Evolutionary conservation across 2,888 invertebrate genomes (phyloP).

Genomic region (Papilio protenor): DNA sequence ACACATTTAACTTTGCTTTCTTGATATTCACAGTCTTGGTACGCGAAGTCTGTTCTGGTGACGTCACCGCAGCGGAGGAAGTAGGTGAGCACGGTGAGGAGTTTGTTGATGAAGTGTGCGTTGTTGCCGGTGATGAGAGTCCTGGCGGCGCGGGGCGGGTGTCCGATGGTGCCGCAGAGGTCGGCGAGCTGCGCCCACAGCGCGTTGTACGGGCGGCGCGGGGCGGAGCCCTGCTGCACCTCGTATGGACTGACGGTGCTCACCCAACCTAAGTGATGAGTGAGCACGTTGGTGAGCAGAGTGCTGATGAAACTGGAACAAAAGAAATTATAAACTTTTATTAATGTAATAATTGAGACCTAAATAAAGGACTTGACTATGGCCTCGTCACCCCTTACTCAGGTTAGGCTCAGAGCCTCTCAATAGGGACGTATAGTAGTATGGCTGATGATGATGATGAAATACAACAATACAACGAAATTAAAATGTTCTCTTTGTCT

Average conservation of each 20-base stretch:
- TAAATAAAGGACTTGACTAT: not conserved
- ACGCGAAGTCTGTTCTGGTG: conserved; percentile 76
- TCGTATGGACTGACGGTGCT: conserved; percentile 87
- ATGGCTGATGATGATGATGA: too few relatives aligned
- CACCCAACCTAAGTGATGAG: conserved; percentile 96
- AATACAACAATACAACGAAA: too few relatives aligned
- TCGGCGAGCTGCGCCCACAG: conserved; percentile 95
- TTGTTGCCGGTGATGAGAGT: conserved; percentile 91
- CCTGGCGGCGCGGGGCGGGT: conserved; percentile 89
- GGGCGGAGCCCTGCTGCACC: conserved; percentile 48
- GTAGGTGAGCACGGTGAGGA: conserved; percentile 92
- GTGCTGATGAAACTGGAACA: conserved; percentile 94
- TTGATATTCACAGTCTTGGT: conserved; percentile 64
- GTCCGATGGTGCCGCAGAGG: conserved; percentile 93
- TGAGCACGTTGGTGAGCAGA: conserved; percentile 93
- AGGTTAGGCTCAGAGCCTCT: too few relatives aligned
- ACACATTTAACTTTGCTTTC: conserved; percentile 68
- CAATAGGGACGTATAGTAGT: too few relatives aligned
- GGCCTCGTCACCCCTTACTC: too few relatives aligned
- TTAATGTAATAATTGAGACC: not conserved
- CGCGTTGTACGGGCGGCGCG: conserved; percentile 89
- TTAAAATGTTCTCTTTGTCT: not conserved
- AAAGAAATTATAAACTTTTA: conserved; percentile 45
- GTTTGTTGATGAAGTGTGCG: conserved; percentile 87
- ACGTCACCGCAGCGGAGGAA: conserved; percentile 93